Conservation (phyloP, 2,888 invertebrate genomes). For the Flexamia atlantica region DNA sequence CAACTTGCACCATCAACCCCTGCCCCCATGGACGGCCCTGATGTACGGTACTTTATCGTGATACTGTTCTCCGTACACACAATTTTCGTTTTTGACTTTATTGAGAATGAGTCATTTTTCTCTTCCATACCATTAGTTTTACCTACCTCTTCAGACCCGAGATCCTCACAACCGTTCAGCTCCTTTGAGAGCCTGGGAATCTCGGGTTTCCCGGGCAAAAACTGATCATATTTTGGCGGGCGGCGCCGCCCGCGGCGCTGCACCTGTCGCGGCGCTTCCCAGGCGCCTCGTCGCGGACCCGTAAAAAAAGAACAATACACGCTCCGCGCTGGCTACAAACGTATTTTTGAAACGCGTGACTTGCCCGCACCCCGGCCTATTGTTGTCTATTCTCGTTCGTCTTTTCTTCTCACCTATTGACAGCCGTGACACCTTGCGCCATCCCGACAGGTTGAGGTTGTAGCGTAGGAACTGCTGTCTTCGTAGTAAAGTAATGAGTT, state of each 20-base stretch:
- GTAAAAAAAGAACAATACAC: constrained; percentile 1
- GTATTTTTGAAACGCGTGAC: constrained; percentile 15
- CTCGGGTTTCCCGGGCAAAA: not conserved
- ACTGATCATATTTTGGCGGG: not conserved
- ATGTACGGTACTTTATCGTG: too few relatives aligned
- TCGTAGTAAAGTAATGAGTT: too few relatives aligned
- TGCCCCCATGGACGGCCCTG: too few relatives aligned
- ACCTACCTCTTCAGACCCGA: not conserved
- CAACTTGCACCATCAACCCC: too few relatives aligned
- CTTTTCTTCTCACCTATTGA: not conserved
- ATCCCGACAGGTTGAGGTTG: not conserved
- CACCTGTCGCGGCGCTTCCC: constrained; percentile 15
- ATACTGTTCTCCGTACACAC: too few relatives aligned
- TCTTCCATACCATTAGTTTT: not conserved
- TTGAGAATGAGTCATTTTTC: too few relatives aligned
- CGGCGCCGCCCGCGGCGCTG: not conserved
- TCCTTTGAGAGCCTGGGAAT: not conserved
- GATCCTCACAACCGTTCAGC: not conserved
- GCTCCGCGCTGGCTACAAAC: constrained; percentile 3
- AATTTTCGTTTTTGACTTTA: too few relatives aligned
- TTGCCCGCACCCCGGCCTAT: constrained; percentile 10
- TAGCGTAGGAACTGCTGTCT: not conserved
- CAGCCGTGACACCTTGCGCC: not conserved
- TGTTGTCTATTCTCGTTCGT: constrained; percentile 7
- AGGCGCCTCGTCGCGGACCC: not conserved